Evolutionary conservation across 2,113 vertebrate genomes (phyloP).

Genomic region (Salvelinus alpinus): DNA sequence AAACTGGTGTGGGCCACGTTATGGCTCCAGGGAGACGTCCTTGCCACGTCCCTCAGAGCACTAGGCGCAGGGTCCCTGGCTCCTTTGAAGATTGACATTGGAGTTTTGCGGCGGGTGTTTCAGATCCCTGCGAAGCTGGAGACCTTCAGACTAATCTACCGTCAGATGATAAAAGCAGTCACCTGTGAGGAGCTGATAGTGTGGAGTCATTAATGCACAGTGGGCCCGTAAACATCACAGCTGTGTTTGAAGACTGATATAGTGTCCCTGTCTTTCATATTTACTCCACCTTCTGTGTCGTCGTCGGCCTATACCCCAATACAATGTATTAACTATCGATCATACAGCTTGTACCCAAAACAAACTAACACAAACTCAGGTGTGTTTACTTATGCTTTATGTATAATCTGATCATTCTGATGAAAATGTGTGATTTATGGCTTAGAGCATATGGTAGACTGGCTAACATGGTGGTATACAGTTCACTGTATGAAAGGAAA

Average conservation of each 20-base stretch:
- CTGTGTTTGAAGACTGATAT: not conserved
- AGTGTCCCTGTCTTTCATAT: conserved; percentile 1
- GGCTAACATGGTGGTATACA: no score
- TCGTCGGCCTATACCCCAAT: no score
- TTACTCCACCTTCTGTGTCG: conserved; percentile 2
- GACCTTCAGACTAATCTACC: conserved; percentile 49
- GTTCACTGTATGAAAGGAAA: not conserved
- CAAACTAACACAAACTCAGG: no score
- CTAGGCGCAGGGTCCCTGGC: not conserved
- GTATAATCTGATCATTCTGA: no score
- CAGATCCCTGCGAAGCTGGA: conserved; percentile 34
- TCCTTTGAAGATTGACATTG: conserved; percentile 41
- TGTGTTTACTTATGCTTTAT: no score
- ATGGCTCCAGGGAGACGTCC: conserved; percentile 62
- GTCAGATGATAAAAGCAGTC: conserved; percentile 39
- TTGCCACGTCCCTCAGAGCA: conserved; percentile 58
- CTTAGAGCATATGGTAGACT: no score
- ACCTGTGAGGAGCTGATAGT: conserved; percentile 61
- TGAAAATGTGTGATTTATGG: no score
- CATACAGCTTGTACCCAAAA: no score
- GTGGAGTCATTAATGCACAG: conserved; percentile 23
- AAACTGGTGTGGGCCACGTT: conserved; percentile 54
- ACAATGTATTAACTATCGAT: no score
- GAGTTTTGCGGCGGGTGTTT: conserved; percentile 9
- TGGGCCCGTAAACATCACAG: conserved; percentile 4